Percentiles rank a stretch among this genome's conserved stretches.
These are phyloP conservation scores for Argyrosomus japonicus DNA, from an alignment of 2,113 vertebrate genomes.

Conservation along the genomic window DNA sequence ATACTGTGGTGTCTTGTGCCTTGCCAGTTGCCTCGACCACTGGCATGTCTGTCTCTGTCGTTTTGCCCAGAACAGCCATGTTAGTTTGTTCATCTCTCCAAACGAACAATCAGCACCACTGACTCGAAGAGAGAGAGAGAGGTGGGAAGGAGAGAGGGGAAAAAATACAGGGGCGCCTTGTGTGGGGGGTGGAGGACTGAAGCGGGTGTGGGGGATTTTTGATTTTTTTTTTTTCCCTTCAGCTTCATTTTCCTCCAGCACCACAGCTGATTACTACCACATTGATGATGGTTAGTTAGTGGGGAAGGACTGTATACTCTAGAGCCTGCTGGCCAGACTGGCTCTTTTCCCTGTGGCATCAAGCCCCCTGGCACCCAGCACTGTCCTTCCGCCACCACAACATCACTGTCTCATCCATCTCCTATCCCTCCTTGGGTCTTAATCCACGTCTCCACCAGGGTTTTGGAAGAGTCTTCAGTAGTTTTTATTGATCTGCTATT, in stretches of 20 bases:
- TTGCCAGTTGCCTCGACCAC: conserved; percentile 68
- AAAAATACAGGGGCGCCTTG: conserved; percentile 66
- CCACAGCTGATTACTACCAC: conserved; percentile 83
- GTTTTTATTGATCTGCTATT: conserved; percentile 49
- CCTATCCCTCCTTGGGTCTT: conserved; percentile 30
- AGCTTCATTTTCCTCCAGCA: conserved; percentile 64
- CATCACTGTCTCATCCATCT: conserved; percentile 53
- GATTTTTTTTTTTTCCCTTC: conserved; percentile 68
- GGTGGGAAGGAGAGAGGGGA: conserved; percentile 39
- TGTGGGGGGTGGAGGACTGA: conserved; percentile 26
- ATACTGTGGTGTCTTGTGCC: conserved; percentile 62
- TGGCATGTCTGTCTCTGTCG: conserved; percentile 74
- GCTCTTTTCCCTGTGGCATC: conserved; percentile 50
- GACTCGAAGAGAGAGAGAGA: conserved; percentile 30
- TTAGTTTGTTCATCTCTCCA: conserved; percentile 72
- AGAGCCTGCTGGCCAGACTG: conserved; percentile 55
- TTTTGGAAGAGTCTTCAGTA: conserved; percentile 23
- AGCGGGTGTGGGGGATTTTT: conserved; percentile 43
- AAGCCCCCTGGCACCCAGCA: conserved; percentile 50
- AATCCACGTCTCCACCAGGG: conserved; percentile 38
- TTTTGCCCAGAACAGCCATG: conserved; percentile 66
- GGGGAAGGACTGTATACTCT: conserved; percentile 44
- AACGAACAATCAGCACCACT: conserved; percentile 65
- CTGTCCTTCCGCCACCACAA: conserved; percentile 43
- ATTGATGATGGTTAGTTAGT: conserved; percentile 75